Percentiles rank a stretch among this genome's conserved stretches.
These are phyloP conservation scores for Pilophorus perplexus DNA, from an alignment of 2,888 invertebrate species.

Conservation along the genomic window DNA sequence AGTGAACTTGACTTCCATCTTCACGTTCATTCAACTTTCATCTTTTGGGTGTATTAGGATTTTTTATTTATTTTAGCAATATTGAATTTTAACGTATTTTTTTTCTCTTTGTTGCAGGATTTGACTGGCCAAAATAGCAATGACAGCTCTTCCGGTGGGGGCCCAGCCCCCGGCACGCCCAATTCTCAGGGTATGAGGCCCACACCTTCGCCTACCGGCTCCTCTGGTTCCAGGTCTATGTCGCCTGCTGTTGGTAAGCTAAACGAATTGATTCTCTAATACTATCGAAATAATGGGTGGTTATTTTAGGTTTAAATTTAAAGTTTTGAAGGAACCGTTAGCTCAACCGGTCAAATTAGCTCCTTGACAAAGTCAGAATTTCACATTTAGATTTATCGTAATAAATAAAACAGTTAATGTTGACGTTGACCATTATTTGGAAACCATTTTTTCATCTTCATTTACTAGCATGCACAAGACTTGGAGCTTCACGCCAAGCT, in stretches of 20 bases:
- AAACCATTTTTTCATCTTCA: too few relatives aligned
- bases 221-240: slow-evolving; percentile 93
- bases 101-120: slow-evolving; percentile 61
- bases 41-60: neutral
- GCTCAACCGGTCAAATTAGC: too few relatives aligned
- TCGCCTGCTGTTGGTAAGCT: slow-evolving; percentile 88
- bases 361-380: too few relatives aligned
- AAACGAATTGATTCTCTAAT: neutral
- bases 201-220: slow-evolving; percentile 89
- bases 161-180: slow-evolving; percentile 67
- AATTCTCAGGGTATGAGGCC: slow-evolving; percentile 82
- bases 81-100: neutral
- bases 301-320: too few relatives aligned
- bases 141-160: slow-evolving; percentile 77
- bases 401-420: too few relatives aligned
- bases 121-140: slow-evolving; percentile 81
- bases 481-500: too few relatives aligned
- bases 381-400: too few relatives aligned
- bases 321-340: too few relatives aligned
- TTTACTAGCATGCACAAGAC: too few relatives aligned
- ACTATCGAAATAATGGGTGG: neutral
- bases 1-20: too few relatives aligned
- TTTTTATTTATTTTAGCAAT: slow-evolving; percentile 1
- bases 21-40: too few relatives aligned
- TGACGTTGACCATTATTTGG: too few relatives aligned